Conservation (phyloP, 1,140 invertebrate species). For the Pseudomyrmex concolor region DNA sequence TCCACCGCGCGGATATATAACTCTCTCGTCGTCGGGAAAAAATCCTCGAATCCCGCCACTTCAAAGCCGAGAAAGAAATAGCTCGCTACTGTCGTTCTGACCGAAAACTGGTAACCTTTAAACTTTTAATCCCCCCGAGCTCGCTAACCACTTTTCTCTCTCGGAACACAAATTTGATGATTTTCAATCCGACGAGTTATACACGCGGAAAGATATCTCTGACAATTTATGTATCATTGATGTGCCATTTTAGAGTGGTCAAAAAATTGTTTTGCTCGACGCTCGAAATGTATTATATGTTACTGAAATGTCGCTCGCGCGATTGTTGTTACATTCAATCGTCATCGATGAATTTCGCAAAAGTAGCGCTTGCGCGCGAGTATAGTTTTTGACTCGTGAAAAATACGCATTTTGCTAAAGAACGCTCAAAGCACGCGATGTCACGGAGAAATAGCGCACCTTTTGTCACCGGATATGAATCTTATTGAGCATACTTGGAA, state of each 20-base stretch:
- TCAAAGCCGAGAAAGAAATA: conserved; percentile 57
- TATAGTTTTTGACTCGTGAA: neutral
- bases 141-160: conserved; percentile 17
- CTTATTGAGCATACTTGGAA: conserved; percentile 76
- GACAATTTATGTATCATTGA: conserved; percentile 15
- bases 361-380: neutral
- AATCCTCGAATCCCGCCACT: conserved; percentile 19
- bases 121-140: conserved; percentile 30
- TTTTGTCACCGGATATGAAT: conserved; percentile 76
- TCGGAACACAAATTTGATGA: conserved; percentile 28
- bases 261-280: neutral
- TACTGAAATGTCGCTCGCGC: too few species aligned
- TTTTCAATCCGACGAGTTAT: conserved; percentile 10
- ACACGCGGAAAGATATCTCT: neutral
- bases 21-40: neutral
- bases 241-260: neutral
- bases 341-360: conserved; percentile 7
- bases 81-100: conserved; percentile 51
- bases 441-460: conserved; percentile 70
- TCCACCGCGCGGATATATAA: conserved; percentile 2
- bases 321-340: neutral
- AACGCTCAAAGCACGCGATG: conserved; percentile 54
- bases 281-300: too few species aligned
- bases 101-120: conserved; percentile 52
- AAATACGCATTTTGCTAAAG: conserved; percentile 38